A percentile compares a stretch with the other conserved stretches of the same genome.
Evolutionary conservation across 2,797 vertebrate species (phyloP).

Genomic region (Liasis olivaceus): DNA sequence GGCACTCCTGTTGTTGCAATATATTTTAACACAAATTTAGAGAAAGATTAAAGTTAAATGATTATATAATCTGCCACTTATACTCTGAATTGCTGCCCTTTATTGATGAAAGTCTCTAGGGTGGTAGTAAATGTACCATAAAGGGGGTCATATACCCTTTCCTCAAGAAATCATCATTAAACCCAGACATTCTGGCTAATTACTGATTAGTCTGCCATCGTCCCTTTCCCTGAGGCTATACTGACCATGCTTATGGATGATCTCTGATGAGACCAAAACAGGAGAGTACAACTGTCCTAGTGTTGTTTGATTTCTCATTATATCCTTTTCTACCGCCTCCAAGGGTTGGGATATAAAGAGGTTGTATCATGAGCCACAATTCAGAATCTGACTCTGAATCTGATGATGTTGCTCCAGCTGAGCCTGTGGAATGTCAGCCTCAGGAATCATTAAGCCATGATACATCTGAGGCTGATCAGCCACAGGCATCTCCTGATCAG

Average conservation of each 20-base stretch:
- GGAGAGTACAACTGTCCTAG: not conserved
- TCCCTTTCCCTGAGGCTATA: not conserved
- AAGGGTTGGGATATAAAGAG: not conserved
- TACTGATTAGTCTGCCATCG: not conserved
- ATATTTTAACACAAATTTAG: not conserved
- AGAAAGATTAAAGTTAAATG: not conserved
- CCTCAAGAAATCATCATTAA: not conserved
- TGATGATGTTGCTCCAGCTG: too few relatives aligned
- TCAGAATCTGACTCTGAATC: too few relatives aligned
- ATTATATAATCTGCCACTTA: not conserved
- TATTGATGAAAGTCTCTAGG: not conserved
- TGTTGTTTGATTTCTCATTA: not conserved
- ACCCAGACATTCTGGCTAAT: not conserved
- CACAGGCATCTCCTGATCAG: too few relatives aligned
- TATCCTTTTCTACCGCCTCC: not conserved
- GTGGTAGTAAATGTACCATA: not conserved
- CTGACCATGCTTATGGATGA: not conserved
- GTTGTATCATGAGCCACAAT: too few relatives aligned
- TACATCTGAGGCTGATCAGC: too few relatives aligned
- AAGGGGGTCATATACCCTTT: not conserved
- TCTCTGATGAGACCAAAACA: not conserved
- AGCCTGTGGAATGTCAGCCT: too few relatives aligned
- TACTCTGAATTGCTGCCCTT: not conserved
- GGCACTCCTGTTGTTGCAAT: not conserved
- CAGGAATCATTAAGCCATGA: too few relatives aligned